phyloP scores from a whole-genome alignment of 2,888 invertebrate species.

The Hypomecis punctinalis region DNA sequence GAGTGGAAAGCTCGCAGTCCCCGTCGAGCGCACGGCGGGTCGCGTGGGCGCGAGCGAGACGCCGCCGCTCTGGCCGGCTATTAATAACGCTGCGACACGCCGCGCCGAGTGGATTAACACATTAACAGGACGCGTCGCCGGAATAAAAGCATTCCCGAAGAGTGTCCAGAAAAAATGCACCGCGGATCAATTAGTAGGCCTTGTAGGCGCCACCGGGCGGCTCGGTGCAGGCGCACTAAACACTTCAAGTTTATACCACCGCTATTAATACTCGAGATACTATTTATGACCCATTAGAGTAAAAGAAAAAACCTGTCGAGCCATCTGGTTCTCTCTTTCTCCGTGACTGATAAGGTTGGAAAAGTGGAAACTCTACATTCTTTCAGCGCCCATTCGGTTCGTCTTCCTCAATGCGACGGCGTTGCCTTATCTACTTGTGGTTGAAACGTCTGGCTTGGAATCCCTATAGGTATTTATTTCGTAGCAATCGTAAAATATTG shows the following conservation, averaged over 20 bases:
- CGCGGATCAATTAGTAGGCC: conserved; percentile 58
- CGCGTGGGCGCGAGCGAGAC: conserved; percentile 51
- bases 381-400: conserved; percentile 1
- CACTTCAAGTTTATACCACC: conserved; percentile 39
- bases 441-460: no score
- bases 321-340: conserved; percentile 36
- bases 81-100: conserved; percentile 75
- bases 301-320: conserved; percentile 43
- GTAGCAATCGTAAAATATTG: no score
- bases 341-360: conserved; percentile 21
- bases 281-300: conserved; percentile 46
- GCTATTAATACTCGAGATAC: conserved; percentile 41
- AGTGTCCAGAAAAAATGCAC: conserved; percentile 54
- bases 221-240: conserved; percentile 25
- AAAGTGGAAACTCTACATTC: conserved; percentile 18
- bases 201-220: conserved; percentile 43
- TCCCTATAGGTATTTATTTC: no score
- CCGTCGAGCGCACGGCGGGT: conserved; percentile 27
- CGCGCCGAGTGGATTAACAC: conserved; percentile 81
- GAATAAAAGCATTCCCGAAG: conserved; percentile 78
- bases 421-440: no score
- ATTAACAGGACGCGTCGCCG: conserved; percentile 75
- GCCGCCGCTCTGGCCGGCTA: conserved; percentile 63
- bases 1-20: conserved; percentile 38
- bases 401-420: no score